Conservation (phyloP, 2,113 vertebrate genomes). For the Sapajus apella region DNA sequence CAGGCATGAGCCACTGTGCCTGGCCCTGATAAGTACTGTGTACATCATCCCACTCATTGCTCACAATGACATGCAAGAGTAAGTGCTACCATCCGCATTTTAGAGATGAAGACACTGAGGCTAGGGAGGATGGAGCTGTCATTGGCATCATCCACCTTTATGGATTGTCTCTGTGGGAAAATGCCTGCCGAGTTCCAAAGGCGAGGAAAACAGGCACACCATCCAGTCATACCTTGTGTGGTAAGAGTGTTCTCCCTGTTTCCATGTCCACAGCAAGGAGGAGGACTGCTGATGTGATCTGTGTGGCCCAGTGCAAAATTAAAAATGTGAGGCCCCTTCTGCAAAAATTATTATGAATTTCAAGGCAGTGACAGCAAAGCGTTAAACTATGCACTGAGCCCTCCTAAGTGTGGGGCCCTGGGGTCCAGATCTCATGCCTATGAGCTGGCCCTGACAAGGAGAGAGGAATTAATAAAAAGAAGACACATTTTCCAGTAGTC, state of each 20-base stretch:
- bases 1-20: too few relatives aligned
- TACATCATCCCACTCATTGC: neutral
- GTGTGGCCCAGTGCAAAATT: neutral
- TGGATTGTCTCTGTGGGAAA: neutral
- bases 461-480: slow-evolving; percentile 3
- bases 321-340: neutral
- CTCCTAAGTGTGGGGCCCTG: neutral
- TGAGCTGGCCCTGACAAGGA: neutral
- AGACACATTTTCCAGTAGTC: neutral
- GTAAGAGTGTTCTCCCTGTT: neutral
- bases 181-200: neutral
- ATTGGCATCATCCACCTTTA: neutral
- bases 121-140: neutral
- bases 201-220: neutral
- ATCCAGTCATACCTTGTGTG: neutral
- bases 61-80: neutral
- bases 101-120: neutral
- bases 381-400: neutral
- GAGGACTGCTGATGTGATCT: neutral
- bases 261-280: neutral
- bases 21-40: neutral
- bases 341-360: slow-evolving; percentile 33
- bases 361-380: neutral
- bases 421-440: neutral
- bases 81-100: neutral